Evolutionary conservation across 2,113 vertebrate genomes (phyloP).

Genomic region (Corythornis cristatus): DNA sequence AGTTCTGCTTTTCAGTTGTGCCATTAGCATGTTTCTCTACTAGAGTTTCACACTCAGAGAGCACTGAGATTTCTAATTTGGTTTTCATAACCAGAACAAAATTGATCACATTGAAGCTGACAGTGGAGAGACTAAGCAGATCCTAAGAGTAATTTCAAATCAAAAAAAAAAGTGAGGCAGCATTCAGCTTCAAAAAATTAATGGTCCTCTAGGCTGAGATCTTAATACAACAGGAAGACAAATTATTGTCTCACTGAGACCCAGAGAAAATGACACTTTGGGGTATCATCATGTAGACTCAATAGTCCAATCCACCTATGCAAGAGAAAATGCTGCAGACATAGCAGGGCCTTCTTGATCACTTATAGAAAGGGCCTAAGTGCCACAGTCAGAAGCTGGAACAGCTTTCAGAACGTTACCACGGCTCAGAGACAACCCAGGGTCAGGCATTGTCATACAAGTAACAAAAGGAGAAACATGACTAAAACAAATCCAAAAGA

Average conservation of each 20-base stretch:
- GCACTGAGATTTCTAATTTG: neutral
- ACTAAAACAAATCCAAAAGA: neutral
- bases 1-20: neutral
- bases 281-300: neutral
- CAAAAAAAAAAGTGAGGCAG: neutral
- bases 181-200: constrained; percentile 5
- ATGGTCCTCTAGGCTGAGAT: neutral
- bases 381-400: neutral
- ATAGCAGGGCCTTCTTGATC: neutral
- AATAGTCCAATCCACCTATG: neutral
- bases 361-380: neutral
- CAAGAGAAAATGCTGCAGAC: neutral
- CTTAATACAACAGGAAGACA: neutral
- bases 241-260: neutral
- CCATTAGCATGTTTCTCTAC: neutral
- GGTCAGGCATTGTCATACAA: neutral
- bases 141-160: neutral
- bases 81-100: neutral
- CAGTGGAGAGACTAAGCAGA: neutral
- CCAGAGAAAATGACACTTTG: neutral
- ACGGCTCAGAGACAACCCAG: neutral
- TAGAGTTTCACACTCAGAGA: neutral
- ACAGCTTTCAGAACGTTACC: neutral
- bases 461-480: neutral
- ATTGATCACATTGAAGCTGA: neutral